These are phyloP conservation scores for Xestobium rufovillosum DNA, from an alignment of 2,888 invertebrate species.

Conservation along the genomic window DNA sequence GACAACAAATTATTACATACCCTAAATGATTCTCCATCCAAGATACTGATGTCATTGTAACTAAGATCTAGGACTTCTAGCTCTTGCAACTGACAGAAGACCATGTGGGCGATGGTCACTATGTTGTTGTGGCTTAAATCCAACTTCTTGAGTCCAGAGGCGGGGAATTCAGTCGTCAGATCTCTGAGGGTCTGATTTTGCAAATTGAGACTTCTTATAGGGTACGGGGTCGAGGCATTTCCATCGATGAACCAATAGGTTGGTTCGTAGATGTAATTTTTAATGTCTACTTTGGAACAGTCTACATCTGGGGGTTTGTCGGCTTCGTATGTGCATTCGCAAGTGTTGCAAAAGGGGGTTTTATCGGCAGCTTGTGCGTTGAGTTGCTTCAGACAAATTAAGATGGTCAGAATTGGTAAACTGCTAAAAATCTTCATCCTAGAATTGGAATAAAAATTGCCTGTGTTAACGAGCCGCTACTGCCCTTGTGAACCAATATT, in stretches of 20 bases:
- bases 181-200: constrained; percentile 45
- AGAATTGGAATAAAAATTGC: too few species aligned
- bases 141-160: constrained; percentile 46
- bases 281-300: constrained; percentile 48
- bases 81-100: constrained; percentile 56
- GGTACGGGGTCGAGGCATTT: constrained; percentile 32
- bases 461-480: too few species aligned
- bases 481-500: too few species aligned
- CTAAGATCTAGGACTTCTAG: constrained; percentile 62
- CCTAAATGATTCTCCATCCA: constrained; percentile 61
- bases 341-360: constrained; percentile 47
- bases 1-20: constrained; percentile 50
- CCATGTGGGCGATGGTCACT: constrained; percentile 50
- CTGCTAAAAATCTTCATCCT: background rate
- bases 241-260: constrained; percentile 41
- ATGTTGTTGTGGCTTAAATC: constrained; percentile 59
- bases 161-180: constrained; percentile 47
- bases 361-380: background rate
- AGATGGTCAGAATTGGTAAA: background rate
- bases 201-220: constrained; percentile 36
- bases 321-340: constrained; percentile 43
- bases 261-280: constrained; percentile 45
- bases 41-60: constrained; percentile 55
- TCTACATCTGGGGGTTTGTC: constrained; percentile 42
- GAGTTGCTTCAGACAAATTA: background rate